Conservation (phyloP, 2,888 invertebrate species). For the Labia minor region DNA sequence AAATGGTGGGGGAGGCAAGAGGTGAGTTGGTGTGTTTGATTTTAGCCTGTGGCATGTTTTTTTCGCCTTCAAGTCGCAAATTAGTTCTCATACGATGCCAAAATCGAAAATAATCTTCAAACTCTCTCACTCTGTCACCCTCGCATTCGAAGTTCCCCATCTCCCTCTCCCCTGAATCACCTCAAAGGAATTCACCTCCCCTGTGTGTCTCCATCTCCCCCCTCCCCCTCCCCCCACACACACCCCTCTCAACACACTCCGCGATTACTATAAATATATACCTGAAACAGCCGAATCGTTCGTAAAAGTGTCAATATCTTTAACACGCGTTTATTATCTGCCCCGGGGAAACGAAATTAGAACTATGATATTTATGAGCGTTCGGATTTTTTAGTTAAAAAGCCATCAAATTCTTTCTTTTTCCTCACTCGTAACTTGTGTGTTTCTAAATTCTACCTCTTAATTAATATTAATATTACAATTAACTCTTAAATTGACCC, state of each 20-base stretch:
- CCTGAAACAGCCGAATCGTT: background rate
- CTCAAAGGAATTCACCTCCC: background rate
- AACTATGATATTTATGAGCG: too few species aligned
- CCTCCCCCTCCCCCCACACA: too few species aligned
- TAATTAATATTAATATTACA: too few species aligned
- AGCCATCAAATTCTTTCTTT: too few species aligned
- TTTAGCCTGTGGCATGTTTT: background rate
- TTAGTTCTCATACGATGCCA: conserved; percentile 14
- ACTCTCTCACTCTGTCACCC: background rate
- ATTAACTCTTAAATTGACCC: too few species aligned
- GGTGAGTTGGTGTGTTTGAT: background rate
- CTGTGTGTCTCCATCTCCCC: too few species aligned
- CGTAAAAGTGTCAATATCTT: background rate
- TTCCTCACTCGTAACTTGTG: too few species aligned
- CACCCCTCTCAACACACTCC: too few species aligned
- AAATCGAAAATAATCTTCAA: background rate
- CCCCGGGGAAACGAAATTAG: too few species aligned
- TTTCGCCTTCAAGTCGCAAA: background rate
- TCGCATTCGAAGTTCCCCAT: background rate
- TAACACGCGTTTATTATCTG: background rate
- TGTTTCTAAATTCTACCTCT: too few species aligned
- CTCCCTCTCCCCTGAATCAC: background rate
- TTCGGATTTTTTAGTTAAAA: too few species aligned
- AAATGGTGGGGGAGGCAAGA: background rate
- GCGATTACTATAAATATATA: background rate